These are phyloP conservation scores for Bradynema listronoti DNA, from an alignment of 1,140 invertebrate genomes.

Conservation along the genomic window DNA sequence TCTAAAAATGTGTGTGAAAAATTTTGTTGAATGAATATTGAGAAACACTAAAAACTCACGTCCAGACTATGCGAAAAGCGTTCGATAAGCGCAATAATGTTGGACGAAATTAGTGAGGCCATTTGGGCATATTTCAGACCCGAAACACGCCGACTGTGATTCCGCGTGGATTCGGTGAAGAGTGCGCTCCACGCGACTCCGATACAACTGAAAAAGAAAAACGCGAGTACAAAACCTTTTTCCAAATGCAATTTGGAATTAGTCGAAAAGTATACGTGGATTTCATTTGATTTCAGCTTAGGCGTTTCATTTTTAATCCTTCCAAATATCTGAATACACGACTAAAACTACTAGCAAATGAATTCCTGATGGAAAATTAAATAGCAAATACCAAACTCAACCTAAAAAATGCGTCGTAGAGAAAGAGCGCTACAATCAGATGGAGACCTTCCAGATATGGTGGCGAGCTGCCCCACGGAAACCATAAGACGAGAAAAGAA, in stretches of 20 bases:
- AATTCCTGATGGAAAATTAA: background rate
- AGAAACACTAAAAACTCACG: slow-evolving; percentile 47
- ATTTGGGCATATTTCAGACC: slow-evolving; percentile 57
- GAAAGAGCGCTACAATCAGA: slow-evolving; percentile 58
- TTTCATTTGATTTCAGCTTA: slow-evolving; percentile 1
- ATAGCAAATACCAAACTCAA: slow-evolving; percentile 25
- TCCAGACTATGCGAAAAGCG: slow-evolving; percentile 55
- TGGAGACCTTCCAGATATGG: slow-evolving; percentile 58
- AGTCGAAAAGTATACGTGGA: no score
- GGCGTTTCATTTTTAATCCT: no score
- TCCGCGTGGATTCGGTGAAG: slow-evolving; percentile 59
- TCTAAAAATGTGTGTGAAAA: no score
- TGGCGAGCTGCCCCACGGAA: slow-evolving; percentile 55
- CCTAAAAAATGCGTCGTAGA: slow-evolving; percentile 61
- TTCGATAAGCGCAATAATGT: slow-evolving; percentile 47
- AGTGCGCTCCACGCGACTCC: slow-evolving; percentile 59
- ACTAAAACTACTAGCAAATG: no score
- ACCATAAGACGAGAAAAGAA: slow-evolving; percentile 60
- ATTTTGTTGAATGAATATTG: no score
- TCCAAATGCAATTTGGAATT: no score
- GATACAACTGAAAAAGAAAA: slow-evolving; percentile 45
- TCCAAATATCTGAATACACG: no score
- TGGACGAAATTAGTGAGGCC: slow-evolving; percentile 46
- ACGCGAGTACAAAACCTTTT: no score
- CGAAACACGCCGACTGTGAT: slow-evolving; percentile 52